phyloP scores from a whole-genome alignment of 2,888 invertebrate genomes.

The Pseudococcus longispinus region DNA sequence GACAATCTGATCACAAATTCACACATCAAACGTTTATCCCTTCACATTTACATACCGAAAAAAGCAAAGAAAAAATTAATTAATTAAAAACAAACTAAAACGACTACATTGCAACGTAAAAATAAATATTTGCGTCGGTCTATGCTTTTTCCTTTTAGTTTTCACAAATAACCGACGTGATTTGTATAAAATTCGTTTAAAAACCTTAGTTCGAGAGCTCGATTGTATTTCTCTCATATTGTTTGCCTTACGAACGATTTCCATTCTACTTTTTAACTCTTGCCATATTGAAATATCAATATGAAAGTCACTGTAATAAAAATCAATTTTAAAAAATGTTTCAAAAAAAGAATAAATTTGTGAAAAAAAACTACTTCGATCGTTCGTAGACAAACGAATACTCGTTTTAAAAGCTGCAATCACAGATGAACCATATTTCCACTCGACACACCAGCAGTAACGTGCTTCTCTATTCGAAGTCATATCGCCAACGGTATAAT shows the following conservation, averaged over 20 bases:
- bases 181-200: neutral
- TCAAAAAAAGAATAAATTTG: neutral
- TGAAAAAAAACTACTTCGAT: neutral
- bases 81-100: conserved; percentile 9
- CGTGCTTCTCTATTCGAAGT: neutral
- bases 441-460: neutral
- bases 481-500: neutral
- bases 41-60: neutral
- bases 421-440: neutral
- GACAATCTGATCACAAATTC: conserved; percentile 10
- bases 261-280: too few relatives aligned
- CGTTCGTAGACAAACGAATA: neutral
- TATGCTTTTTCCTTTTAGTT: neutral
- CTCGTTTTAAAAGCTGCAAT: neutral
- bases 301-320: neutral
- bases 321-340: neutral
- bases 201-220: neutral
- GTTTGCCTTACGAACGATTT: neutral
- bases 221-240: neutral
- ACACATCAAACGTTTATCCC: neutral
- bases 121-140: neutral
- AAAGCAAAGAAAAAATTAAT: neutral
- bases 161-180: neutral
- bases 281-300: neutral
- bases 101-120: neutral